Conservation (phyloP, 1,140 invertebrate genomes). For the Thalassaphorura encarpata region DNA sequence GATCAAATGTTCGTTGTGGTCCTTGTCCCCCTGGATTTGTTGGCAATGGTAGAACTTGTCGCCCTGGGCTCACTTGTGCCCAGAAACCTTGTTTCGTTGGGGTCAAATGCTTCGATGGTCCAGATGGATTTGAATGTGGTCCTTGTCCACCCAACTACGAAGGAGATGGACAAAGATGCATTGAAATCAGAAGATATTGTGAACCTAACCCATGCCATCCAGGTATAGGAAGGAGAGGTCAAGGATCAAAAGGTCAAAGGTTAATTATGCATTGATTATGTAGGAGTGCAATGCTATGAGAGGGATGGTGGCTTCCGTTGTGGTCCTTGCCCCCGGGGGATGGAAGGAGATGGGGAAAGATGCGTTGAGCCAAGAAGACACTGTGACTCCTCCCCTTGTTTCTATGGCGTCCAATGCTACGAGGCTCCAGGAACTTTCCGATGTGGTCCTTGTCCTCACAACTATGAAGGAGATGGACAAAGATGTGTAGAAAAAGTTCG, state of each 20-base stretch:
- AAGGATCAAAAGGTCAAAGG: no score
- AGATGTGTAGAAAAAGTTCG: not conserved
- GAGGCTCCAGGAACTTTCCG: not conserved
- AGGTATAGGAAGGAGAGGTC: constrained; percentile 32
- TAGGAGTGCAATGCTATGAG: constrained; percentile 1
- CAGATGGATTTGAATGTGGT: not conserved
- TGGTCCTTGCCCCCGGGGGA: not conserved
- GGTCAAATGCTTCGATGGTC: not conserved
- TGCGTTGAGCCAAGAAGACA: not conserved
- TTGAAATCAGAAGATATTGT: not conserved
- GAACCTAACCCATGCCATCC: not conserved
- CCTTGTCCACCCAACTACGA: not conserved
- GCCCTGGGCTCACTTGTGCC: not conserved
- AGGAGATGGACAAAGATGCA: not conserved
- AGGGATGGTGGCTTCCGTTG: not conserved
- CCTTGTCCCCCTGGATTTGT: not conserved
- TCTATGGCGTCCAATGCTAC: not conserved
- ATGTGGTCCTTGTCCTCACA: not conserved
- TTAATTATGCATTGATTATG: no score
- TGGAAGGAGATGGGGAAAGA: not conserved
- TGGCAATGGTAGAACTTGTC: not conserved
- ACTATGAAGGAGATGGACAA: constrained; percentile 1
- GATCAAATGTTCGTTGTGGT: constrained; percentile 35
- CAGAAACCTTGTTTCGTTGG: not conserved
- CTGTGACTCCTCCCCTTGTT: not conserved